A percentile compares a stretch with the other conserved stretches of the same genome.
Evolutionary conservation across 2,888 invertebrate species (phyloP).

Genomic region (Zaprionus bogoriensis): DNA sequence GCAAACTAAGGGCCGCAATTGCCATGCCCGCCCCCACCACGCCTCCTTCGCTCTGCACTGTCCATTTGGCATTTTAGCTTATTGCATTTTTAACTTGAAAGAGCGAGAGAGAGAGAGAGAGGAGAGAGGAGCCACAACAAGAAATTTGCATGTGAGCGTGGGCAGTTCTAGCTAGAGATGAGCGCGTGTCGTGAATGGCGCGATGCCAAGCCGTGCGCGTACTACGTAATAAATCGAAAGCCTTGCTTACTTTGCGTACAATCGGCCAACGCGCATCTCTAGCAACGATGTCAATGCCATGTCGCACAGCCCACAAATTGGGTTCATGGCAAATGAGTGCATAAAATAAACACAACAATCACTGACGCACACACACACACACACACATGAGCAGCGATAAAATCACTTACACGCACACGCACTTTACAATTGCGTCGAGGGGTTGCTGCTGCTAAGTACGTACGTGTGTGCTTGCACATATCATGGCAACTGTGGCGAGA

Average conservation of each 20-base stretch:
- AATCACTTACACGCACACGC: constrained; percentile 47
- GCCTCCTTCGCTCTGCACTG: constrained; percentile 1
- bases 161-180: constrained; percentile 16
- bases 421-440: constrained; percentile 37
- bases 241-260: background rate
- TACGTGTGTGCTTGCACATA: constrained; percentile 18
- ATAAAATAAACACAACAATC: constrained; percentile 35
- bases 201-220: too few relatives aligned
- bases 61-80: constrained; percentile 33
- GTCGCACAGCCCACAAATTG: constrained; percentile 51
- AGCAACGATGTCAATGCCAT: constrained; percentile 56
- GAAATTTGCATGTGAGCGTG: constrained; percentile 28
- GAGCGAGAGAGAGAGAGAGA: background rate
- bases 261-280: constrained; percentile 12
- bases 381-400: background rate
- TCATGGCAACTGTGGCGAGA: constrained; percentile 33
- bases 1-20: constrained; percentile 36
- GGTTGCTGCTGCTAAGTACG: constrained; percentile 23
- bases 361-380: constrained; percentile 22
- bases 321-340: constrained; percentile 61
- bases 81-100: constrained; percentile 34
- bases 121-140: constrained; percentile 9
- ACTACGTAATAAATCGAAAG: too few relatives aligned
- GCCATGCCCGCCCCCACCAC: constrained; percentile 6
- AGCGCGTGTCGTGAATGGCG: background rate